phyloP scores from a whole-genome alignment of 2,113 vertebrate genomes.

The Microcebus tavaratra region DNA sequence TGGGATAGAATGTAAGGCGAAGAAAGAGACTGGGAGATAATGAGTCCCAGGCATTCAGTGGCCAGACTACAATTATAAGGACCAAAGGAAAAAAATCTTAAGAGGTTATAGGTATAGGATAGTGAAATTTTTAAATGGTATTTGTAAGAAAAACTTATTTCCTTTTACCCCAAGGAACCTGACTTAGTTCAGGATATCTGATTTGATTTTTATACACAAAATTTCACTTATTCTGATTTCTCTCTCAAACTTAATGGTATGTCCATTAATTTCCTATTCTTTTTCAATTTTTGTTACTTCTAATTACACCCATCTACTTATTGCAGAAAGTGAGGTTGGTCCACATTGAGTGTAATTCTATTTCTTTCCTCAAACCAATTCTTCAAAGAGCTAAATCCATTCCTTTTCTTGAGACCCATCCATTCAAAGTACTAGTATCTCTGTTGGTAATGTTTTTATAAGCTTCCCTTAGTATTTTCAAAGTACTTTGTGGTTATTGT shows the following conservation, averaged over 20 bases:
- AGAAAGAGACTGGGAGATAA: constrained; percentile 49
- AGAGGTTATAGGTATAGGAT: background rate
- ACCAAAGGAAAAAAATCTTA: background rate
- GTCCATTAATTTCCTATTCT: background rate
- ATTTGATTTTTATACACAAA: background rate
- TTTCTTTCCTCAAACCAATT: background rate
- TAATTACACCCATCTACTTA: background rate
- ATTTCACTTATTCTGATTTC: background rate
- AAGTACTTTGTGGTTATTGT: constrained; percentile 25
- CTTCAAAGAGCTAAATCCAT: constrained; percentile 6
- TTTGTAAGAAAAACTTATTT: constrained; percentile 33
- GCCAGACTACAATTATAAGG: constrained; percentile 42
- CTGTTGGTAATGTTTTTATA: constrained; percentile 22
- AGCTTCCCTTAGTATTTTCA: constrained; percentile 30
- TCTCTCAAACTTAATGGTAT: background rate
- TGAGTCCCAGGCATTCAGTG: constrained; percentile 35
- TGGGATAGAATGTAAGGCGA: constrained; percentile 52
- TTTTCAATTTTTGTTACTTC: constrained; percentile 1
- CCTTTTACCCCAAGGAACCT: background rate
- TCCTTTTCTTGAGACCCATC: constrained; percentile 21
- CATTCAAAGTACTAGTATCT: constrained; percentile 18
- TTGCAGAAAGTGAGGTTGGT: background rate
- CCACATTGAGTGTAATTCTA: constrained; percentile 23
- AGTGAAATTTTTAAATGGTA: background rate
- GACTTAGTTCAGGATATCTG: background rate